Conservation (phyloP, 2,797 vertebrate species). For the Muraenolepis orangiensis region DNA sequence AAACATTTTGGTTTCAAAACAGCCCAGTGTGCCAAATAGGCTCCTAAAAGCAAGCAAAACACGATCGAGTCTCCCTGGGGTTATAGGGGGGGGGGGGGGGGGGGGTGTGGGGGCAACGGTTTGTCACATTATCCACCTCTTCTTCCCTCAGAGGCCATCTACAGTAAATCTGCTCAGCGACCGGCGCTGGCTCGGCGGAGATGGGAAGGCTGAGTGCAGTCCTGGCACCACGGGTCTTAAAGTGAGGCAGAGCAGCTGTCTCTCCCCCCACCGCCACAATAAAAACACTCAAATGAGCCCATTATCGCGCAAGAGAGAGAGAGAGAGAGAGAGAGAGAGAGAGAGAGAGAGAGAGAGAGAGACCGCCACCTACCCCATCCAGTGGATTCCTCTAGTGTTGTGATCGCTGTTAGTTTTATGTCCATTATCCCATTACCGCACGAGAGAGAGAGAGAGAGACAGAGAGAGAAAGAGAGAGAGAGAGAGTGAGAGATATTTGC, state of each 20-base stretch:
- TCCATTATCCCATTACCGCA: no score
- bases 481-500: no score
- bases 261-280: conserved; percentile 34
- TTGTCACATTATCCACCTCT: conserved; percentile 94
- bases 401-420: no score
- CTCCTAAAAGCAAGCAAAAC: conserved; percentile 59
- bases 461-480: no score
- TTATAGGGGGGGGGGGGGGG: no score
- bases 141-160: conserved; percentile 89
- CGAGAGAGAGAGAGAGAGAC: no score
- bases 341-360: no score
- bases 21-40: conserved; percentile 57
- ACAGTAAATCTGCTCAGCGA: conserved; percentile 83
- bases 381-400: no score
- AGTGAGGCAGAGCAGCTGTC: conserved; percentile 91
- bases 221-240: conserved; percentile 77
- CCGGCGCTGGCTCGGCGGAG: conserved; percentile 72
- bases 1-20: conserved; percentile 65
- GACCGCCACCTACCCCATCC: no score
- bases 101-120: no score
- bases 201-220: conserved; percentile 80
- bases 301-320: no score
- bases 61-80: conserved; percentile 82
- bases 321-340: no score
- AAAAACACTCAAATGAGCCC: conserved; percentile 75